Evolutionary conservation across 2,888 invertebrate genomes (phyloP), one percentile per base, ranked within the genome.

Genomic region (Ichneumoninae sp.): DNA sequence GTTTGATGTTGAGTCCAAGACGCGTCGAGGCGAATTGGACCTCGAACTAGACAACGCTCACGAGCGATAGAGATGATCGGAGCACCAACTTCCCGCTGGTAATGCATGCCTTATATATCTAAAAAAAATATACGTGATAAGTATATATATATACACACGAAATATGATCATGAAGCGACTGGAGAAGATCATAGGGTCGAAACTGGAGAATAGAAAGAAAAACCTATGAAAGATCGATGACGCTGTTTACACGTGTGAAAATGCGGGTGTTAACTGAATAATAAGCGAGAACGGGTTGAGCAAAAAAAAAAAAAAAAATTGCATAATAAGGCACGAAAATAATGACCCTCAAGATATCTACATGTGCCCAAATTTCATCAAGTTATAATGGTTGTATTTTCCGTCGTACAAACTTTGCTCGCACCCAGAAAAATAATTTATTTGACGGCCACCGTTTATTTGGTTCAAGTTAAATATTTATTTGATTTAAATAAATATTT

Each of bases 71-170:
- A 47, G 68, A 40, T 36, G 44, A 81, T 75, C 78, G 86, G 80
- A 83, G 88, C 90, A 89, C 87, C 86, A 87, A 91, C 90, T 89
- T 89, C 89, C 89, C 88, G 89, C 89, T 88, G 89, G 91, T 91
- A 91, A 91, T 91, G 90, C 91, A 91, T 91, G 92, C 92, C 92
- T 92, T 92, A 92, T 90, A 91, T 89, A 88, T 89, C 87, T 89
- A 88, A 89, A 89, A 88, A 80, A 79, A 54, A 63, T 80, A 81
- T 70, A 83, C 74, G 66, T 60, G 70, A 50, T 60, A 75, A 82
- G 57, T 65, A 66, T 52, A 76, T 66, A 54, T 52, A 76, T 66
- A 66, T 54, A 66, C 50, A 52, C 76, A 66, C 52, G 50, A 65
- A 76, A 76, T 50, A 30, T 16, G 50, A 16, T 40, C 10, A 26